These are phyloP conservation scores for Urosaurus nigricauda DNA, from an alignment of 2,797 vertebrate species.

Conservation along the genomic window DNA sequence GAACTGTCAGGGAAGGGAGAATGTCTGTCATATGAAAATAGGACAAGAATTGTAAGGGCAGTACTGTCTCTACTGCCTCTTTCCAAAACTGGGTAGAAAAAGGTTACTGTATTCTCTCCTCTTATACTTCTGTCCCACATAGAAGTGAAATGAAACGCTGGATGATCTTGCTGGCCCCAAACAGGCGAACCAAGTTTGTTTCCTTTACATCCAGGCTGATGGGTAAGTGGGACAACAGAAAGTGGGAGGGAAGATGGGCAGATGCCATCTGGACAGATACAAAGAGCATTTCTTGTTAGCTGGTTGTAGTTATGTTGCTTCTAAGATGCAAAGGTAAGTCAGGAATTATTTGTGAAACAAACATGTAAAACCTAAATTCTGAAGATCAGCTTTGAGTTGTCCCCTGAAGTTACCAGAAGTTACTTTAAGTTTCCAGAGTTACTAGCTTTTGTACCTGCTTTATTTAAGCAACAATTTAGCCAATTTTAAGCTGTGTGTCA, in stretches of 20 bases:
- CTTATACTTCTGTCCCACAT: conserved; percentile 2
- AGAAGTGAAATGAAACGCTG: conserved; percentile 97
- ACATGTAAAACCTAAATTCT: background rate
- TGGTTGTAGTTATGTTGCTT: background rate
- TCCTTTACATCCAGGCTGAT: conserved; percentile 89
- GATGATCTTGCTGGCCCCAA: conserved; percentile 93
- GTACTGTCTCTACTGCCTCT: background rate
- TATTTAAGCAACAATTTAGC: background rate
- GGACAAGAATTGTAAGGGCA: background rate
- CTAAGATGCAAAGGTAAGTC: background rate
- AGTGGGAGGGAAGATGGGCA: background rate
- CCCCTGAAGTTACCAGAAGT: background rate
- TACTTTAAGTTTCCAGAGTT: background rate
- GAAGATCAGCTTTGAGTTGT: background rate
- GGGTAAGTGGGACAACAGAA: conserved; percentile 80
- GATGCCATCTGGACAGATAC: background rate
- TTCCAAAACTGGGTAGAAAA: background rate
- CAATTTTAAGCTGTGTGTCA: background rate
- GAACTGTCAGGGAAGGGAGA: background rate
- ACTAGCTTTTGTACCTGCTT: background rate
- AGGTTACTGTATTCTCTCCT: background rate
- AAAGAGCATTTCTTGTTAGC: background rate
- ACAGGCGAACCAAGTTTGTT: conserved; percentile 92
- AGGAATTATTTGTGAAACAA: background rate
- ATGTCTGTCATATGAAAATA: background rate